These are phyloP conservation scores for Thaumetopoea pityocampa DNA, from an alignment of 1,140 invertebrate species.

Conservation along the genomic window DNA sequence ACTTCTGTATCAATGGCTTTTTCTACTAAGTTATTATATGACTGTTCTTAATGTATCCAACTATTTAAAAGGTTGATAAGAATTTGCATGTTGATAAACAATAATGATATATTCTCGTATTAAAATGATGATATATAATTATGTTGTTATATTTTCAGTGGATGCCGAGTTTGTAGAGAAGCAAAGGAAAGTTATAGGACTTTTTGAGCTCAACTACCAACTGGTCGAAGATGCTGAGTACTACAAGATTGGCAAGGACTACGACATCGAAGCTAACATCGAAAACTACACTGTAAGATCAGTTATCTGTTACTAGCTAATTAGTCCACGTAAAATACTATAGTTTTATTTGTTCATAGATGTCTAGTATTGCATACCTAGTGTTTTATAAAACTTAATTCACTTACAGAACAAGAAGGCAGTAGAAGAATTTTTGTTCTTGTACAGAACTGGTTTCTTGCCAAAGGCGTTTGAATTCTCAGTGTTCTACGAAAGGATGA, in stretches of 20 bases:
- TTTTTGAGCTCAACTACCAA: conserved; percentile 46
- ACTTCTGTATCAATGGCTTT: too few relatives aligned
- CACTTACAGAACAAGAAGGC: conserved; percentile 63
- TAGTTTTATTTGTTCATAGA: too few relatives aligned
- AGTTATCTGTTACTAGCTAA: conserved; percentile 29
- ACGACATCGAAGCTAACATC: conserved; percentile 35
- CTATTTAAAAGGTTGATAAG: too few relatives aligned
- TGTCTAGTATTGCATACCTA: too few relatives aligned
- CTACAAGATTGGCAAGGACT: conserved; percentile 47
- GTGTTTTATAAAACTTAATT: conserved; percentile 12
- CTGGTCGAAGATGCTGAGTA: conserved; percentile 42
- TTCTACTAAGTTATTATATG: too few relatives aligned
- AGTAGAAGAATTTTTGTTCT: conserved; percentile 74
- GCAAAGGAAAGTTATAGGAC: conserved; percentile 48
- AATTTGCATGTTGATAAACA: too few relatives aligned
- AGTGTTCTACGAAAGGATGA: conserved; percentile 72
- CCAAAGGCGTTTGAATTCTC: conserved; percentile 75
- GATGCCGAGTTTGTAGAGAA: conserved; percentile 28
- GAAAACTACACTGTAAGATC: conserved; percentile 50
- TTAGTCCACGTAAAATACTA: too few relatives aligned
- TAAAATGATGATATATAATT: too few relatives aligned
- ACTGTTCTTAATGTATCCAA: too few relatives aligned
- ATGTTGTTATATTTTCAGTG: conserved; percentile 50
- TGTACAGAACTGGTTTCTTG: conserved; percentile 70
- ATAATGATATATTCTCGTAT: too few relatives aligned